Evolutionary conservation across 2,888 invertebrate species (phyloP), one percentile per base, ranked within the genome.

Genomic region (Eubasilissa splendida): DNA sequence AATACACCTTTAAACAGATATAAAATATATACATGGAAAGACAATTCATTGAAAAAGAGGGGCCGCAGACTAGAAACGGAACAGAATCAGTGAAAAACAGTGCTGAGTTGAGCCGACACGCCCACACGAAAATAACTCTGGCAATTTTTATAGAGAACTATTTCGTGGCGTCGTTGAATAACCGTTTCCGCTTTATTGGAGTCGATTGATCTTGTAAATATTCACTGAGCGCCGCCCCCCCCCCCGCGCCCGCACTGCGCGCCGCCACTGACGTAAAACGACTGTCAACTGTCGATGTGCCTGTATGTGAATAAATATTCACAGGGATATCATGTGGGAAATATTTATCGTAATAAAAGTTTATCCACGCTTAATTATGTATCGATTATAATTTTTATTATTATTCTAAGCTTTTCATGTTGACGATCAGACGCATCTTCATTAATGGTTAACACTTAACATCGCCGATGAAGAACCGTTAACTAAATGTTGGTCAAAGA

Each of bases 121-220:
- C 76, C 76, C 65, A 76, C 76, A 7, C 10, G 54, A 76, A 66
- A 76, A 76, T 65, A 63, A 76, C 33, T 53, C 53, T 7, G 53
- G 52, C 56, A 75, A 63, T 79, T 79, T 79, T 79, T 79, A 79
- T 79, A 66, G 56, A 31, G 53, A 52, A 59, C 68, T 65, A 80
- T 70, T 80, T 60, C 42, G 50, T 54, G 33, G 33, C 14, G 54
- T 63, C 74, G 68, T 58, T 42, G 80, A 76, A 80, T 53, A 70
- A 76, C 59, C 76, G 63, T 76, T 80, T 52, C 71, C 76, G 70
- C 60, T 76, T 54, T 80, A 80, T 80, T 76, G 63, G 53, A 54
- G 52, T 1, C 77, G 68, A 56, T 77, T 56, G 68, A 77, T 77
- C 66, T 68, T 68, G 68, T 68, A 77, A 77, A 77, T 77, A 66